These are phyloP conservation scores for Triops cancriformis DNA, from an alignment of 1,140 invertebrate species.

Conservation along the genomic window DNA sequence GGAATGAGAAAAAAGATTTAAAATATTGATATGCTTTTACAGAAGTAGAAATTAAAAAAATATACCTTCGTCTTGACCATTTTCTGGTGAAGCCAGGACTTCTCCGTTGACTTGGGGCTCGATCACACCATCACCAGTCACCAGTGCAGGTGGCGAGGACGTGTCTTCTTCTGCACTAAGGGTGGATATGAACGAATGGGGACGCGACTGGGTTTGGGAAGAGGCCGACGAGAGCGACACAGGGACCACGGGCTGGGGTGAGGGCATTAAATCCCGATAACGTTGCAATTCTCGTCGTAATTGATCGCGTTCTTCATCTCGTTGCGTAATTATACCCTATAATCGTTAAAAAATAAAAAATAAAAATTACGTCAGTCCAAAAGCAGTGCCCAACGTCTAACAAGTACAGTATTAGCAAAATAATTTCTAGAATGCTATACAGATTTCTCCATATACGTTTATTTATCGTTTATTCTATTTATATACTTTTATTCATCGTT, in stretches of 20 bases:
- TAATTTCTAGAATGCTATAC: slow-evolving; percentile 19
- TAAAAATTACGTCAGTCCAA: slow-evolving; percentile 22
- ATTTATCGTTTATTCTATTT: no score
- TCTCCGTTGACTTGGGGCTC: not conserved
- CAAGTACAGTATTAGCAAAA: no score
- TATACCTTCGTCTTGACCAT: not conserved
- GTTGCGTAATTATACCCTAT: slow-evolving; percentile 60
- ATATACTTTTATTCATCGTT: no score
- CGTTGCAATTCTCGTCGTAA: slow-evolving; percentile 59
- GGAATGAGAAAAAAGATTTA: not conserved
- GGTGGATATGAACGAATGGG: slow-evolving; percentile 18
- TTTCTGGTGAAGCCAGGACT: not conserved
- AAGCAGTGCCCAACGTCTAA: no score
- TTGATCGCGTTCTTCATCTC: slow-evolving; percentile 64
- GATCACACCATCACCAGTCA: not conserved
- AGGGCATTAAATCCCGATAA: slow-evolving; percentile 55
- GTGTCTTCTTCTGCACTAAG: not conserved
- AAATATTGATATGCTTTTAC: not conserved
- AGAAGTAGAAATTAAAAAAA: not conserved
- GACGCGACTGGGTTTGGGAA: slow-evolving; percentile 17
- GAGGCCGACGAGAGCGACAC: not conserved
- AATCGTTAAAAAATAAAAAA: slow-evolving; percentile 26
- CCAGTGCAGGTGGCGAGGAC: not conserved
- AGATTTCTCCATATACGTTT: no score
- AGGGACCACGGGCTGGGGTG: not conserved